These are phyloP conservation scores for Epicauta chinensis DNA, from an alignment of 1,140 invertebrate genomes.

Conservation along the genomic window DNA sequence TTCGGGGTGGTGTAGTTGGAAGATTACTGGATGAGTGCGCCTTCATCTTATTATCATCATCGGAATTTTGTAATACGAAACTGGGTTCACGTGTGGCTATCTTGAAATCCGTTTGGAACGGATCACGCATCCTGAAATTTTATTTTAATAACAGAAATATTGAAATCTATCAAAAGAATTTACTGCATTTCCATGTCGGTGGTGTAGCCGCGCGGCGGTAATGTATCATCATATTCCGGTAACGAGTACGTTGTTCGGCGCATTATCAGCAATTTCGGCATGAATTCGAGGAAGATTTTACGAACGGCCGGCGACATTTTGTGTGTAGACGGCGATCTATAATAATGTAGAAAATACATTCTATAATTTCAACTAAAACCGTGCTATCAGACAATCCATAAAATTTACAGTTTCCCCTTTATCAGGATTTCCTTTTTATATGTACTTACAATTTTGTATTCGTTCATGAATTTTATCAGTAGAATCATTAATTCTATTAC, in stretches of 20 bases:
- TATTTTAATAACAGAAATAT: slow-evolving; percentile 19
- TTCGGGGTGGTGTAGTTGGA: no score
- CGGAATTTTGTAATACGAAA: slow-evolving; percentile 38
- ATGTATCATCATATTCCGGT: slow-evolving; percentile 72
- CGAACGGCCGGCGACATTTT: slow-evolving; percentile 87
- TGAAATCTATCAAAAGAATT: slow-evolving; percentile 24
- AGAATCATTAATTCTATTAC: no score
- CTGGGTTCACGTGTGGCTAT: slow-evolving; percentile 42
- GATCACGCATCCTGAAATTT: slow-evolving; percentile 39
- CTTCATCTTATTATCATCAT: slow-evolving; percentile 40
- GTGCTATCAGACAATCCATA: no score
- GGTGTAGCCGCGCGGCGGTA: slow-evolving; percentile 66
- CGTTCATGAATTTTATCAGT: no score
- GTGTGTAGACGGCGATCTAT: slow-evolving; percentile 92
- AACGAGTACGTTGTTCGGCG: slow-evolving; percentile 75
- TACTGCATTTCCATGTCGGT: slow-evolving; percentile 75
- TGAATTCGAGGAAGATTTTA: slow-evolving; percentile 80
- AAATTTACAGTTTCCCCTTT: no score
- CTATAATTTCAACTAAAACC: no score
- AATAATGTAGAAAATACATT: no score
- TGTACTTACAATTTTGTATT: slow-evolving; percentile 13
- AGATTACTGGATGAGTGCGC: slow-evolving; percentile 41
- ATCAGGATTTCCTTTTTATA: no score
- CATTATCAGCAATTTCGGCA: slow-evolving; percentile 87
- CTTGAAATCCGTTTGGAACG: slow-evolving; percentile 42